These are phyloP conservation scores for Mechanitis messenoides DNA, from an alignment of 2,888 invertebrate genomes.

Conservation along the genomic window DNA sequence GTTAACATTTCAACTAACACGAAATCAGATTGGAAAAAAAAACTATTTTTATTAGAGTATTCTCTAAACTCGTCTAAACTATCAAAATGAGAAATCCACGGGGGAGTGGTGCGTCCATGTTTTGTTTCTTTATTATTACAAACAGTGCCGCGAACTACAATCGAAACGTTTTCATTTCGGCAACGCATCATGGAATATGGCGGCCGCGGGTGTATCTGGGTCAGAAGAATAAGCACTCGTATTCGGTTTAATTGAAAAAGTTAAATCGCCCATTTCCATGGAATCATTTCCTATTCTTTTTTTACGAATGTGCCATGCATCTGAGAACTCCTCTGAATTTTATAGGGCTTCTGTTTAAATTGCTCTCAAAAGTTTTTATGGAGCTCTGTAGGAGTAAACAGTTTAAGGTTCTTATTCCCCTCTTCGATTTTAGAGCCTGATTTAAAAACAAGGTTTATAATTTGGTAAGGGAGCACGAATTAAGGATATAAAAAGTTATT, in stretches of 20 bases:
- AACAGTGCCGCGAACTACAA: slow-evolving; percentile 44
- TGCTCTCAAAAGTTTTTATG: slow-evolving; percentile 30
- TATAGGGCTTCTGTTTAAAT: slow-evolving; percentile 31
- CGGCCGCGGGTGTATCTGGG: slow-evolving; percentile 35
- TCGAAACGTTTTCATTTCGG: slow-evolving; percentile 53
- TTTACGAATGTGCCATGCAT: slow-evolving; percentile 27
- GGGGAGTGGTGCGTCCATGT: slow-evolving; percentile 12
- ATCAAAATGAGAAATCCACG: slow-evolving; percentile 21
- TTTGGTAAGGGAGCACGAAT: slow-evolving; percentile 8
- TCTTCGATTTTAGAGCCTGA: slow-evolving; percentile 14
- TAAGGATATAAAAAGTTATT: neutral
- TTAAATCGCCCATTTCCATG: slow-evolving; percentile 47
- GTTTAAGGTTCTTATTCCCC: slow-evolving; percentile 20
- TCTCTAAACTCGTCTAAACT: slow-evolving; percentile 25
- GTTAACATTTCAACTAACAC: slow-evolving; percentile 8
- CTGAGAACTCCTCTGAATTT: slow-evolving; percentile 31
- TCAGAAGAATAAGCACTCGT: slow-evolving; percentile 33
- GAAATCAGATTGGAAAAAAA: slow-evolving; percentile 16
- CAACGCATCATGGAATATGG: slow-evolving; percentile 45
- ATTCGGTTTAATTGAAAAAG: slow-evolving; percentile 30
- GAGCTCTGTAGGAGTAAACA: slow-evolving; percentile 22
- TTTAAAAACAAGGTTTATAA: slow-evolving; percentile 14
- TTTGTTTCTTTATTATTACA: slow-evolving; percentile 40
- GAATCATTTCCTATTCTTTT: slow-evolving; percentile 47
- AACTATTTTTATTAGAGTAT: slow-evolving; percentile 15